These are phyloP conservation scores for Halcyon smyrnensis DNA, from an alignment of 2,797 vertebrate genomes.

Conservation along the genomic window DNA sequence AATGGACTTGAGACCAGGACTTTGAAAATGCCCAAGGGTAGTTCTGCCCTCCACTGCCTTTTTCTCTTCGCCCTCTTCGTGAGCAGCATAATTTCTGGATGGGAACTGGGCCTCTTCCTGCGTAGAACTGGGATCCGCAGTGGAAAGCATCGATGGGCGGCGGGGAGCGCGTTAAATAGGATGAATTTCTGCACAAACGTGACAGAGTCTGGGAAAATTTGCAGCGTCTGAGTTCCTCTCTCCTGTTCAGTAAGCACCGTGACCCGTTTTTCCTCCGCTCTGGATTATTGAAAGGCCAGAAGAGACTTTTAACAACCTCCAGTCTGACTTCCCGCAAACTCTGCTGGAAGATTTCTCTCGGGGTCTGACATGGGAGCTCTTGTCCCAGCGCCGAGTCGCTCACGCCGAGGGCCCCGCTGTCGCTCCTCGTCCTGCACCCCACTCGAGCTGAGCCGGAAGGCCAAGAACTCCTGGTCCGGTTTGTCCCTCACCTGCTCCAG, in stretches of 20 bases:
- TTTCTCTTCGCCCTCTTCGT: background rate
- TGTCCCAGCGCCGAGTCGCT: background rate
- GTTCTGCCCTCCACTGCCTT: background rate
- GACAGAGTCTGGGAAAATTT: background rate
- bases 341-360: fast-evolving
- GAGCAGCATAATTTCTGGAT: constrained; percentile 25
- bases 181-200: background rate
- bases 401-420: fast-evolving
- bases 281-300: constrained; percentile 2
- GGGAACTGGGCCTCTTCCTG: constrained; percentile 21
- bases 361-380: fast-evolving
- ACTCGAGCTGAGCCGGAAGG: background rate
- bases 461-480: background rate
- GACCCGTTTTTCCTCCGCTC: background rate
- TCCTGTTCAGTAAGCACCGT: background rate
- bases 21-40: background rate
- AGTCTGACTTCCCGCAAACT: fast-evolving
- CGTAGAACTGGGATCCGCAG: background rate
- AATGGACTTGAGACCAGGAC: background rate
- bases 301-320: background rate
- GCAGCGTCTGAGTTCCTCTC: background rate
- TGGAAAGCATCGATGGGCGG: background rate
- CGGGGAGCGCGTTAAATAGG: background rate
- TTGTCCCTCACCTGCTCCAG: background rate
- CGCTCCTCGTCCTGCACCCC: fast-evolving